Evolutionary conservation across 2,888 invertebrate species (phyloP), one percentile per base, ranked within the genome.

Genomic region (Theodoxus fluviatilis): DNA sequence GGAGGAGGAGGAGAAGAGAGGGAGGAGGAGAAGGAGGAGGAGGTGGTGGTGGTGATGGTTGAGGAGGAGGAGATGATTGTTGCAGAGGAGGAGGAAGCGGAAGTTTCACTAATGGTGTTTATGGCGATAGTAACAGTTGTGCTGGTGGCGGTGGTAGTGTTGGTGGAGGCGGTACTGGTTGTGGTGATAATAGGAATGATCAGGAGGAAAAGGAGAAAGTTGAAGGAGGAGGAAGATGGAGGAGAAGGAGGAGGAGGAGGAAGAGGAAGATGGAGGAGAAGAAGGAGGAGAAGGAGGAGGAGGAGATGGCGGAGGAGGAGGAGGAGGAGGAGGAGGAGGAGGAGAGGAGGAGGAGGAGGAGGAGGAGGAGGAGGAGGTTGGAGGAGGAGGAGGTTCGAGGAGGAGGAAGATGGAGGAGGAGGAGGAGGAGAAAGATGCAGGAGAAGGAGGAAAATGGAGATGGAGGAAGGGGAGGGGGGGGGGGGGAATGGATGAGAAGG

Each of bases 201-300:
- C 35, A 63, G n/a, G 37, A 33, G 18, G 63, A 61, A 31, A 38
- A 31, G 61, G 52, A 61, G 37, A 67, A 43, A 61, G 40, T 67
- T 28, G 49, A 18, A 31, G 49, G 35, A n/a, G 15, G n/a, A 40
- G 35, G 47, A 33, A 35, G 3, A 3, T n/a, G 47, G 25, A 43
- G 31, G 15, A 43, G 28, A n/a, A 59, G 31, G 33, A 40, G 7
- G 31, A 43, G 28, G 25, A 3, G n/a, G 63, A 12, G 69, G 18
- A 35, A 38, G 69, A 28, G 31, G 12, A 49, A 18, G 63, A 35
- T n/a, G 15, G 49, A 38, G 40, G 33, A 9, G 22, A 28, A 61
- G 31, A 38, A 25, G 61, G 28, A 43, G 47, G 31, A 61, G 43
- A 61, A 22, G 31, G 40, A 61, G 61, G 61, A 22, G 61, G 43